Percentiles rank a stretch among this genome's conserved stretches.
Evolutionary conservation across 2,888 invertebrate species (phyloP).

Genomic region (Epirrhoe tristata): DNA sequence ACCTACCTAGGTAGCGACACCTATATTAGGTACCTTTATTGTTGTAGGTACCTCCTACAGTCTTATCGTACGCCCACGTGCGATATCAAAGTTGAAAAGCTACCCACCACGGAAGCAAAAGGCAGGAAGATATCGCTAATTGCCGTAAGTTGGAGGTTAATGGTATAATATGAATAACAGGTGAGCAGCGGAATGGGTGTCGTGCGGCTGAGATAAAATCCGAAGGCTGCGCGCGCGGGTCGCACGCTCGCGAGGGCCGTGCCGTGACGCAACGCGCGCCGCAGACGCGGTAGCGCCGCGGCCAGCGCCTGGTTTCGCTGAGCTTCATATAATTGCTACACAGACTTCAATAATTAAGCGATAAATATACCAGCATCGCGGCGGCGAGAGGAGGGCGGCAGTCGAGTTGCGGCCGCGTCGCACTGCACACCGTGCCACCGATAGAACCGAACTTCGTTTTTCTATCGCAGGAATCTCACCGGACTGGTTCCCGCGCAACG

Average conservation of each 20-base stretch:
- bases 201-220: constrained; percentile 67
- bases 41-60: constrained; percentile 3
- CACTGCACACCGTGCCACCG: constrained; percentile 77
- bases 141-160: constrained; percentile 74
- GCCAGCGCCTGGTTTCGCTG: constrained; percentile 64
- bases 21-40: neutral
- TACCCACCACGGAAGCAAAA: constrained; percentile 67
- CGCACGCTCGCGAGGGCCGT: constrained; percentile 47
- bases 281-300: constrained; percentile 79
- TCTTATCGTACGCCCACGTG: constrained; percentile 27
- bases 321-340: constrained; percentile 81
- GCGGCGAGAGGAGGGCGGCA: constrained; percentile 81
- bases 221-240: constrained; percentile 58
- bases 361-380: constrained; percentile 79
- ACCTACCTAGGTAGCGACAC: neutral
- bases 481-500: constrained; percentile 87
- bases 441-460: constrained; percentile 80
- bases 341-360: constrained; percentile 84
- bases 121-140: constrained; percentile 68
- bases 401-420: constrained; percentile 80
- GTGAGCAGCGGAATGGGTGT: constrained; percentile 66
- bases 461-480: constrained; percentile 87
- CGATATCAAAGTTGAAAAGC: constrained; percentile 36
- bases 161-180: constrained; percentile 70
- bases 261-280: constrained; percentile 72